phyloP scores from a whole-genome alignment of 2,113 vertebrate genomes.

The Sardina pilchardus region DNA sequence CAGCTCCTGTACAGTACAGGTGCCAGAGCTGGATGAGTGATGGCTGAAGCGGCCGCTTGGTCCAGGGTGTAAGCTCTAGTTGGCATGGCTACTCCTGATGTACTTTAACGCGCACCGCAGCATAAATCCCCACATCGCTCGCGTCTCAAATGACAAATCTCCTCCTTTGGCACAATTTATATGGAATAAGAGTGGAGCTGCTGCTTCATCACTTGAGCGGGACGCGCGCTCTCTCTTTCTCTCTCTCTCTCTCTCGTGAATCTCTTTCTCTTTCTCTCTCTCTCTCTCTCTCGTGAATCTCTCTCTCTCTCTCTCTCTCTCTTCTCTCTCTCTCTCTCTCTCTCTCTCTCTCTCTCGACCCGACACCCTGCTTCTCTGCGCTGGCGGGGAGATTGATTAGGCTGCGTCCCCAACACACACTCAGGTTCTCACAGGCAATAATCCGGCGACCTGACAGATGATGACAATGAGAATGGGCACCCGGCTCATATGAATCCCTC shows the following conservation, averaged over 20 bases:
- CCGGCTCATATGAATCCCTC: background rate
- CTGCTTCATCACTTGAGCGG: slow-evolving; percentile 9
- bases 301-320: background rate
- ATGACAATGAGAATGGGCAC: background rate
- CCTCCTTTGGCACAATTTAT: slow-evolving; percentile 12
- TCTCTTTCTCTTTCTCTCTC: background rate
- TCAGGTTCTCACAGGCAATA: slow-evolving; percentile 11
- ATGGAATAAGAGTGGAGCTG: background rate
- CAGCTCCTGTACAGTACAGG: background rate
- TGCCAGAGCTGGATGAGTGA: background rate
- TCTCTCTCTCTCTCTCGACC: background rate
- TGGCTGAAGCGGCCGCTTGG: background rate
- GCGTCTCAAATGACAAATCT: background rate
- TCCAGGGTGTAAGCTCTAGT: slow-evolving; percentile 8
- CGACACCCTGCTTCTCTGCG: too few species aligned
- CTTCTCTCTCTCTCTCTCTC: background rate
- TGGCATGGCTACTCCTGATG: slow-evolving; percentile 10
- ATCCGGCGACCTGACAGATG: background rate
- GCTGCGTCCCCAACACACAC: background rate
- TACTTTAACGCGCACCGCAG: background rate
- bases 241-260: slow-evolving; percentile 17
- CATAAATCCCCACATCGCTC: background rate
- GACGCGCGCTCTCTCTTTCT: background rate
- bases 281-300: slow-evolving; percentile 28
- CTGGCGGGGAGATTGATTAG: slow-evolving; percentile 43